phyloP scores from a whole-genome alignment of 2,797 vertebrate genomes.

The Takifugu rubripes region DNA sequence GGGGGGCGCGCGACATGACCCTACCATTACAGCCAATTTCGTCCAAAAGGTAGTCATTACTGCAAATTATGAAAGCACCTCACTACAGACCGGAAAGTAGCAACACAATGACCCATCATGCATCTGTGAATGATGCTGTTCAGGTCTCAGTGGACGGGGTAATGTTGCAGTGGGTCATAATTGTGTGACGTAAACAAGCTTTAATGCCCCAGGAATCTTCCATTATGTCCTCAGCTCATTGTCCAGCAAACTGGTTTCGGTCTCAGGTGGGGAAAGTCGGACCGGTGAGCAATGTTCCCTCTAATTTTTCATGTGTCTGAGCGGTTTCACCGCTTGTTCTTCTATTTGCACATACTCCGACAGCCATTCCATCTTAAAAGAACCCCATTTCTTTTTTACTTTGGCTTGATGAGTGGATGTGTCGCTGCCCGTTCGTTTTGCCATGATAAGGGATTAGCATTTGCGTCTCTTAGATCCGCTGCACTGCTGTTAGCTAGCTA shows the following conservation, averaged over 20 bases:
- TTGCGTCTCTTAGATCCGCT: too few species aligned
- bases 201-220: neutral
- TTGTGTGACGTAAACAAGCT: neutral
- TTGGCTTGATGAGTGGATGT: too few species aligned
- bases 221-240: neutral
- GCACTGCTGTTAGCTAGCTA: too few species aligned
- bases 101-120: neutral
- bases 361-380: too few species aligned
- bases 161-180: neutral
- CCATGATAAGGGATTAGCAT: too few species aligned
- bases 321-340: too few species aligned
- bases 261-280: slow-evolving; percentile 15
- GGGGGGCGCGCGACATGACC: neutral
- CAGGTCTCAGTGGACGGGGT: neutral
- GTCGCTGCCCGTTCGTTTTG: too few species aligned
- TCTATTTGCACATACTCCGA: too few species aligned
- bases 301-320: too few species aligned
- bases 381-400: too few species aligned
- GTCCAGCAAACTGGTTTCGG: slow-evolving; percentile 4
- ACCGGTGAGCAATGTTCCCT: slow-evolving; percentile 1
- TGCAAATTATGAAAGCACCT: neutral
- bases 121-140: too few species aligned
- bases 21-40: neutral
- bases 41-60: neutral
- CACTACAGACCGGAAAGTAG: neutral